Evolutionary conservation across 2,113 vertebrate genomes (phyloP), one percentile per base, ranked within the genome.

Genomic region (Prinia subflava): DNA sequence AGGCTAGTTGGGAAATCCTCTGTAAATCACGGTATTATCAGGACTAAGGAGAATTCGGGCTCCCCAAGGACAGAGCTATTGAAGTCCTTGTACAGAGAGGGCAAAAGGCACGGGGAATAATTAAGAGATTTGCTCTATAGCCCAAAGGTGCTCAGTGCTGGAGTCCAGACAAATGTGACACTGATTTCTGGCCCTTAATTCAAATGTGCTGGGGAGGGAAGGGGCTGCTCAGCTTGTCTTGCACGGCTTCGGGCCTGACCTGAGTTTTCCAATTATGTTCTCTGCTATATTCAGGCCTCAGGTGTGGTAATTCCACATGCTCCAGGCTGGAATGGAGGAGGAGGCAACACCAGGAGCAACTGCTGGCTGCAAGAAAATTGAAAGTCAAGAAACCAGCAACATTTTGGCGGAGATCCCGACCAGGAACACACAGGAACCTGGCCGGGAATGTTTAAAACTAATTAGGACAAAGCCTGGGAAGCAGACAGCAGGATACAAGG

Each of bases 1-100:
- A 56, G 94, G 89, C 83, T 22, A 24, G 39, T 24, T 7, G 56
- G 84, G 78, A 92, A 96, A 92, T 78, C 84, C 93, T 71, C 84
- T 6, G 30, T 70, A 96, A 96, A 92, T 91, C 84, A 92, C 2
- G 4, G 84, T 10, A 87, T 91, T 92, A 82, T 22, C 52, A 64
- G 62, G 59, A 44, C 92, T 67, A 33, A 84, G 84, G 92, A 92
- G 87, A 95, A 96, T 87, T 93, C 0, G 2, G 47, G 47, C 84
- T 96, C 90, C 93, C 93, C 92, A 92, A 89, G 95, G 96, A 94
- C 69, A 35, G 41, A 91, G 62, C 70, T 82, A n/a, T 78, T 92
- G 93, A 69, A 86, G 68, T 68, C 80, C 87, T 89, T 52, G 64
- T 28, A 37, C 69, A 84, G 27, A 4, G 19, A 92, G 94, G 90